A percentile compares a stretch with the other conserved stretches of the same genome.
phyloP scores from a whole-genome alignment of 1,140 invertebrate genomes.

The Papilio glaucus region DNA sequence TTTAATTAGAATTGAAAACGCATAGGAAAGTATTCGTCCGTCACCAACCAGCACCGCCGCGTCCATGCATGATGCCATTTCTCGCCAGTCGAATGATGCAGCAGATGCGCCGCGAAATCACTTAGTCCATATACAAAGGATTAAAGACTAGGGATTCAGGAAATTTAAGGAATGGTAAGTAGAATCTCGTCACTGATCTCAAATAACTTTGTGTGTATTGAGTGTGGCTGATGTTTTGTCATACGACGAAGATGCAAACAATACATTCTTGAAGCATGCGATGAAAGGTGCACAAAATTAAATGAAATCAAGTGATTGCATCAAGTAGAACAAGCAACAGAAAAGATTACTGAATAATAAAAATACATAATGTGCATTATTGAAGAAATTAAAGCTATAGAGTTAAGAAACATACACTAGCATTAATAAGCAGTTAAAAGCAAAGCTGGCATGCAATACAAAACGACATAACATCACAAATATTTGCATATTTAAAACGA shows the following conservation, averaged over 20 bases:
- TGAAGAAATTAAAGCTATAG: not conserved
- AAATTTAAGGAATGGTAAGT: constrained; percentile 59
- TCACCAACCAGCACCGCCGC: constrained; percentile 78
- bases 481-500: constrained; percentile 53
- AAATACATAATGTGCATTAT: constrained; percentile 31
- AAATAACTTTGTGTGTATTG: constrained; percentile 73
- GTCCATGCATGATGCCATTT: constrained; percentile 75
- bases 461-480: constrained; percentile 50
- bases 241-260: constrained; percentile 53
- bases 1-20: constrained; percentile 64
- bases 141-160: constrained; percentile 60
- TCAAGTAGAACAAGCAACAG: constrained; percentile 39
- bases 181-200: constrained; percentile 82
- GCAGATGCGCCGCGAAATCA: constrained; percentile 64
- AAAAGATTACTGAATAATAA: constrained; percentile 31
- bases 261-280: constrained; percentile 62
- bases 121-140: constrained; percentile 55
- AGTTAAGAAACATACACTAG: constrained; percentile 4
- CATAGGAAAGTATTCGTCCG: constrained; percentile 50
- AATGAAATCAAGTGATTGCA: constrained; percentile 74
- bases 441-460: constrained; percentile 71
- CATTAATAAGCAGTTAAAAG: constrained; percentile 46
- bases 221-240: constrained; percentile 33
- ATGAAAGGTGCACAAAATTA: constrained; percentile 75
- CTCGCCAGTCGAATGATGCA: constrained; percentile 67